A percentile compares a stretch with the other conserved stretches of the same genome.
phyloP scores from a whole-genome alignment of 2,888 invertebrate species.

The Pollenia griseotomentosa region DNA sequence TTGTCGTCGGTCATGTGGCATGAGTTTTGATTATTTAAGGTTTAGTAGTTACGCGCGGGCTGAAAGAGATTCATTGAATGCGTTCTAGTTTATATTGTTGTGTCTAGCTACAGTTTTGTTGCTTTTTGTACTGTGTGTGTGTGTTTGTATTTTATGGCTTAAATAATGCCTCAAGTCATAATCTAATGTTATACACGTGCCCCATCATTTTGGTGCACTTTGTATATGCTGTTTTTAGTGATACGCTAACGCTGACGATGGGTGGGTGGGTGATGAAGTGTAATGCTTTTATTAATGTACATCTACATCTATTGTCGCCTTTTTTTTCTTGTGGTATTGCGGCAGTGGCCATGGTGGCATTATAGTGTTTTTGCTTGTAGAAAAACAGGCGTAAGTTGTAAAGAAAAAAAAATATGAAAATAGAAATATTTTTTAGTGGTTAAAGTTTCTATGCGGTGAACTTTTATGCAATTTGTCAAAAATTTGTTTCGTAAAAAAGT shows the following conservation, averaged over 20 bases:
- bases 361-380: conserved; percentile 22
- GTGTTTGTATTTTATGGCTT: conserved; percentile 31
- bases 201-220: neutral
- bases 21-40: conserved; percentile 42
- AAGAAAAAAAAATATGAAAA: conserved; percentile 25
- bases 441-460: conserved; percentile 25
- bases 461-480: conserved; percentile 52
- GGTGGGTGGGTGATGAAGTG: conserved; percentile 47
- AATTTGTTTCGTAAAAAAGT: conserved; percentile 19
- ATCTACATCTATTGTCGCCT: neutral
- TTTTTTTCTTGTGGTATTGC: conserved; percentile 31
- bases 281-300: conserved; percentile 20
- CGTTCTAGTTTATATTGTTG: conserved; percentile 18
- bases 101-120: neutral
- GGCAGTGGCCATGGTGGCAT: conserved; percentile 12
- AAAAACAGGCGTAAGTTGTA: conserved; percentile 35
- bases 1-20: conserved; percentile 36
- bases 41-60: conserved; percentile 8
- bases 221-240: conserved; percentile 11
- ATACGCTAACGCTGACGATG: conserved; percentile 7
- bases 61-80: neutral
- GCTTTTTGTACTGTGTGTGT: neutral
- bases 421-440: conserved; percentile 30
- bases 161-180: conserved; percentile 58
- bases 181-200: conserved; percentile 66